Evolutionary conservation across 2,888 invertebrate genomes (phyloP), one percentile per base, ranked within the genome.

Genomic region (Gastrophysa polygoni): DNA sequence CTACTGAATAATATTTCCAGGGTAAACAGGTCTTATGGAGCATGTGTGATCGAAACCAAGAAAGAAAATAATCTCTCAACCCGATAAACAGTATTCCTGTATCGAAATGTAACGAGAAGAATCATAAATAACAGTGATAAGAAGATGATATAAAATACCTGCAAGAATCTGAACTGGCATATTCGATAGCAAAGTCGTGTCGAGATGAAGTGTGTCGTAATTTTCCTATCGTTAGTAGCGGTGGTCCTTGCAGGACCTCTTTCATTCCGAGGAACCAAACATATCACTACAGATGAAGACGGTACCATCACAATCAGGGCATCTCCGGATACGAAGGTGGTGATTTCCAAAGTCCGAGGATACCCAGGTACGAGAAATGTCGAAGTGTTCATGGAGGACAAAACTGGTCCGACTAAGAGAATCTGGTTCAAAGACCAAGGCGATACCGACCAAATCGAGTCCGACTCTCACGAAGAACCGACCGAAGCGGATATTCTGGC

Each of bases 271-370:
- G 51, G 62, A 6, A 55, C 52, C 8, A 68, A 64, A 50, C 64
- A 54, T 38, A 62, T 73, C 17, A 57, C 58, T 32, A 59, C 72
- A 49, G 61, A 64, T 59, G 68, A 70, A 16, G 73, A 73, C 56
- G 71, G 71, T n/a, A 72, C 65, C 43, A 70, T 74, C 47, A 49
- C 68, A 18, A 69, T 74, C 44, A 60, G 51, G 10, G 62, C 56
- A 1, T 59, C 59, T 6, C 54, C 55, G 32, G 73, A 72, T 7
- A 71, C 63, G 29, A 66, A 63, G 16, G 64, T 73, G 8, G 57
- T 60, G 16, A 71, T 74, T 28, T 52, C 63, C 43, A 69, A 59
- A 46, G 59, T 57, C 7, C 24, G 56, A 11, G 71, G 68, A 34
- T 61, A 20, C n/a, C 57, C 59, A 29, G 73, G 71, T n/a, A 63